These are phyloP conservation scores for Drosophila setosimentum DNA, from an alignment of 2,888 invertebrate species.

Conservation along the genomic window DNA sequence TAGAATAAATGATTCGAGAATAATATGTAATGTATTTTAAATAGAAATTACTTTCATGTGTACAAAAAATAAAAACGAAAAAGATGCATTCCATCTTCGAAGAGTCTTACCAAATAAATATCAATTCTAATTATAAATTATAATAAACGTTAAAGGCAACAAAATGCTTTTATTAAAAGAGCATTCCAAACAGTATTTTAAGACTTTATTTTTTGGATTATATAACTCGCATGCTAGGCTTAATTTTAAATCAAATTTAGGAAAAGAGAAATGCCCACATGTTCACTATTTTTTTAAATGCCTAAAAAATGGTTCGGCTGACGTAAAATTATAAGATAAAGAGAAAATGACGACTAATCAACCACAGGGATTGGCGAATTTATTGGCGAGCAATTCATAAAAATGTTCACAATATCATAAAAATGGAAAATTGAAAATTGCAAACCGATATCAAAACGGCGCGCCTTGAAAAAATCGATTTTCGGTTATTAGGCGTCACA, in stretches of 20 bases:
- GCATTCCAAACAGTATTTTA: not conserved
- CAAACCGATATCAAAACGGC: conserved; percentile 24
- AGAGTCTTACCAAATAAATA: not conserved
- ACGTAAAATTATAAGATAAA: conserved; percentile 41
- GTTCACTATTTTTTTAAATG: conserved; percentile 27
- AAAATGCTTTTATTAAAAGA: not conserved
- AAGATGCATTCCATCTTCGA: not conserved
- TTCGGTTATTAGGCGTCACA: conserved; percentile 75
- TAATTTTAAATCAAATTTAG: not conserved
- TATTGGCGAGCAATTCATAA: conserved; percentile 61
- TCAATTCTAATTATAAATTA: not conserved
- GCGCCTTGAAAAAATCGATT: conserved; percentile 67
- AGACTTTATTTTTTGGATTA: not conserved
- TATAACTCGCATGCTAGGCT: not conserved
- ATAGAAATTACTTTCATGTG: not conserved
- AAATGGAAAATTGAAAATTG: conserved; percentile 39
- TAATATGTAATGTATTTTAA: not conserved
- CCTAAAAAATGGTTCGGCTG: conserved; percentile 35
- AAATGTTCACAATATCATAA: conserved; percentile 63
- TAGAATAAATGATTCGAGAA: not conserved
- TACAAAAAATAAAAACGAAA: not conserved
- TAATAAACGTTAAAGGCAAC: not conserved
- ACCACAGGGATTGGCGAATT: conserved; percentile 17
- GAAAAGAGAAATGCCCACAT: conserved; percentile 29
- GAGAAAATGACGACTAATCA: conserved; percentile 37